These are phyloP conservation scores for Antidorcas marsupialis DNA, from an alignment of 2,113 vertebrate genomes.

Conservation along the genomic window DNA sequence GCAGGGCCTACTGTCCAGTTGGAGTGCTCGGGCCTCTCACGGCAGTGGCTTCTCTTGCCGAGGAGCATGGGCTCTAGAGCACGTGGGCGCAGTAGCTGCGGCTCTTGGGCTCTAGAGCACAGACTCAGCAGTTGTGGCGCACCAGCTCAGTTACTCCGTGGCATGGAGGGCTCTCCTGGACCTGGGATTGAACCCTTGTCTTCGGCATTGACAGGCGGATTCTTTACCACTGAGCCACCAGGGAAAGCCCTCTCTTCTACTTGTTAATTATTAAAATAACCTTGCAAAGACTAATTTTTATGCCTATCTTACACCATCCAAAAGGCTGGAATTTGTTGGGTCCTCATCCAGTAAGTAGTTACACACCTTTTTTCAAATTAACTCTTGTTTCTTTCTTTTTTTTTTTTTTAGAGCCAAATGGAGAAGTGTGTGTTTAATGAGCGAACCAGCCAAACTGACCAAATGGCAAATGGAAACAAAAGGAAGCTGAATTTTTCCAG, in stretches of 20 bases:
- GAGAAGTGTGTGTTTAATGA: constrained; percentile 65
- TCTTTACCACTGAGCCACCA: not conserved
- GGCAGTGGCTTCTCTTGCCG: not conserved
- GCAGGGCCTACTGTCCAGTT: not conserved
- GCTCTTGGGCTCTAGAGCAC: not conserved
- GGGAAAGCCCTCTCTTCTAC: not conserved
- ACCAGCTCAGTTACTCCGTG: not conserved
- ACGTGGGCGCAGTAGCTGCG: not conserved
- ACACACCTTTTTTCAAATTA: not conserved
- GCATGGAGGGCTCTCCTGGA: not conserved
- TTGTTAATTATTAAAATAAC: constrained; percentile 27
- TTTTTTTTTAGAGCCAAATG: constrained; percentile 64
- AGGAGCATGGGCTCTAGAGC: not conserved
- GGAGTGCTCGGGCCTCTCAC: not conserved
- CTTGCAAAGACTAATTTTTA: not conserved
- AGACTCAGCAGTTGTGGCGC: not conserved
- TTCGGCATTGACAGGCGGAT: not conserved
- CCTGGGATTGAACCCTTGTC: not conserved
- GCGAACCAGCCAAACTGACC: constrained; percentile 59
- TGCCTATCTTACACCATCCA: not conserved
- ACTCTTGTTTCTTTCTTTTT: constrained; percentile 32
- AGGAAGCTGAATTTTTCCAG: constrained; percentile 73
- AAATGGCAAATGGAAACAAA: constrained; percentile 67
- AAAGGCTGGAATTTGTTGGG: not conserved
- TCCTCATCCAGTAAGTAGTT: constrained; percentile 4